phyloP scores from a whole-genome alignment of 2,113 vertebrate species.

The Mystacornis crossleyi region DNA sequence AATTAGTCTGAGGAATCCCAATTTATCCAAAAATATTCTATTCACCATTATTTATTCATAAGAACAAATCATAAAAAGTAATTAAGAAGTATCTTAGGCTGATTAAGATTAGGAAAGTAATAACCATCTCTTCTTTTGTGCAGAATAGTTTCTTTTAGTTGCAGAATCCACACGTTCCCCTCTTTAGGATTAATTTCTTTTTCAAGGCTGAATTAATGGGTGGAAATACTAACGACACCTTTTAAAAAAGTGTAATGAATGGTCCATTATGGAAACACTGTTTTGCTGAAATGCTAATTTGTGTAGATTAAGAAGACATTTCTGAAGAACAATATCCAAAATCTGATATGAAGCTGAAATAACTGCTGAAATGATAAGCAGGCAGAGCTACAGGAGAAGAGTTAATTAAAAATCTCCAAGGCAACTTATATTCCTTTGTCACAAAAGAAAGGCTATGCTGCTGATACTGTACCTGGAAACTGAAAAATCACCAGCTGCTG shows the following conservation, averaged over 20 bases:
- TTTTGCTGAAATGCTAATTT: conserved; percentile 66
- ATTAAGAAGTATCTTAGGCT: background rate
- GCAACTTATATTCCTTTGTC: conserved; percentile 73
- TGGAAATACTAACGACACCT: conserved; percentile 10
- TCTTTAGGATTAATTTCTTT: background rate
- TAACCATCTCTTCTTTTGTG: background rate
- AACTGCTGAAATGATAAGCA: conserved; percentile 68
- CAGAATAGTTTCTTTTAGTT: background rate
- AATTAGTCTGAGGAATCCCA: background rate
- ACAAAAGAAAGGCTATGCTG: conserved; percentile 55
- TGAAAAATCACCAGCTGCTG: conserved; percentile 50
- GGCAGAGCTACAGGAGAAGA: conserved; percentile 64
- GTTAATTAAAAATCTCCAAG: conserved; percentile 78
- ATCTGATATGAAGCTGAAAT: conserved; percentile 70
- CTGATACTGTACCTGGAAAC: conserved; percentile 66
- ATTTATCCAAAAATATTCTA: background rate
- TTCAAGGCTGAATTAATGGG: background rate
- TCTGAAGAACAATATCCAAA: conserved; percentile 60
- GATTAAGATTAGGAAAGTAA: background rate
- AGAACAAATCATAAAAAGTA: background rate
- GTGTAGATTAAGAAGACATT: conserved; percentile 56
- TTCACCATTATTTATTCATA: background rate
- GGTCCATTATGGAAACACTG: background rate
- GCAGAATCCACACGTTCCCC: background rate
- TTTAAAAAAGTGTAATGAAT: background rate